Conservation (phyloP, 2,797 vertebrate genomes). For the Podargus strigoides region DNA sequence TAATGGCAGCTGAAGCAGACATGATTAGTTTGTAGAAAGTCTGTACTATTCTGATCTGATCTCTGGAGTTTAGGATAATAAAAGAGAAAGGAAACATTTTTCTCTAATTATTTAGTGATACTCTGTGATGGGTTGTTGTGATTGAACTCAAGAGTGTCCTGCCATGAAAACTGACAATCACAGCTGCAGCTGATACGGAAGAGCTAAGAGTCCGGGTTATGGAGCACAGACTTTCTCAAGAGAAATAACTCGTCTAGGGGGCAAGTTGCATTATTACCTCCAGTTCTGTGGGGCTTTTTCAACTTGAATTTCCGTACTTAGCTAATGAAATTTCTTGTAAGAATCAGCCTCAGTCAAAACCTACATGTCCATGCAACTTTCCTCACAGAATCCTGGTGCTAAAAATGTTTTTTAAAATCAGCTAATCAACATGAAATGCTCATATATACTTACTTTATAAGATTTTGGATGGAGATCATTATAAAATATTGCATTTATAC, state of each 20-base stretch:
- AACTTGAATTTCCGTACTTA: background rate
- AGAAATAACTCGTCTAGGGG: background rate
- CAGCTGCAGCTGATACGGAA: background rate
- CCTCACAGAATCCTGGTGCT: background rate
- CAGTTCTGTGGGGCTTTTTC: background rate
- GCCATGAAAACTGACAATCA: background rate
- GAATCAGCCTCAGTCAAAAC: background rate
- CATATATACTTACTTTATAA: background rate
- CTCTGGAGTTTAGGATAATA: background rate
- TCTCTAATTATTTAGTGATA: background rate
- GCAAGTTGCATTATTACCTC: background rate
- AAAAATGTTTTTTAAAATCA: background rate
- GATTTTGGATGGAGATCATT: background rate
- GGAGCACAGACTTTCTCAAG: background rate
- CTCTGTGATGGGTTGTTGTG: background rate
- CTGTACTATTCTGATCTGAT: background rate
- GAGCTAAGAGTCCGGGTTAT: background rate
- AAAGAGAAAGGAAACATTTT: background rate
- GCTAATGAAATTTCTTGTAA: background rate
- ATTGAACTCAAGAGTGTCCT: background rate
- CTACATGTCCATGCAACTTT: background rate
- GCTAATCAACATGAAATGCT: background rate
- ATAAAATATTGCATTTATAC: background rate
- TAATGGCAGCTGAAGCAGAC: background rate
- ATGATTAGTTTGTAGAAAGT: background rate